A percentile compares a stretch with the other conserved stretches of the same genome.
These are phyloP conservation scores for Ladona fulva DNA, from an alignment of 1,140 invertebrate genomes.

Conservation along the genomic window DNA sequence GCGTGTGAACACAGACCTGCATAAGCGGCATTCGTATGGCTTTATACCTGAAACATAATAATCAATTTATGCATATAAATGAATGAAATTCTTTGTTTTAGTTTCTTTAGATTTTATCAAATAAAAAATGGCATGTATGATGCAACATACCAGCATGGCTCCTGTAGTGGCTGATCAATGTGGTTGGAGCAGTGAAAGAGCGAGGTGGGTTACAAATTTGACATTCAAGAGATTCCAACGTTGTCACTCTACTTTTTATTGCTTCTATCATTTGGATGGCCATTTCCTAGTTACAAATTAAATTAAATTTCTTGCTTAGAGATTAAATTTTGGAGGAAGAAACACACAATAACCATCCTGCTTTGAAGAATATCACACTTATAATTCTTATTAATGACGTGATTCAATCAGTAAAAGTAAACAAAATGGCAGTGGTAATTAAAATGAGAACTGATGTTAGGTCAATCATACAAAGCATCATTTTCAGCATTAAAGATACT, in stretches of 20 bases:
- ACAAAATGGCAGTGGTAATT: too few relatives aligned
- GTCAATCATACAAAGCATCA: too few relatives aligned
- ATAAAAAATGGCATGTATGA: background rate
- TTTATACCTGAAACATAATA: constrained; percentile 44
- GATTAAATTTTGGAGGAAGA: too few relatives aligned
- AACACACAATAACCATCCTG: too few relatives aligned
- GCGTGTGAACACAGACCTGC: constrained; percentile 52
- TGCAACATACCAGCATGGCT: constrained; percentile 48
- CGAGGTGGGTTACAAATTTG: constrained; percentile 52
- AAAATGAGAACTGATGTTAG: too few relatives aligned
- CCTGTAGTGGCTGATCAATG: constrained; percentile 54
- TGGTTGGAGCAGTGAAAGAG: constrained; percentile 54
- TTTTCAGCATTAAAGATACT: too few relatives aligned
- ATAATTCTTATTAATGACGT: too few relatives aligned
- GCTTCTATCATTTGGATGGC: constrained; percentile 40
- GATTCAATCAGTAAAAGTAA: too few relatives aligned
- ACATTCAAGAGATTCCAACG: constrained; percentile 42
- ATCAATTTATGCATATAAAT: too few relatives aligned
- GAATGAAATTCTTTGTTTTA: too few relatives aligned
- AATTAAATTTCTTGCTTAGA: background rate
- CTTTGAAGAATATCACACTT: too few relatives aligned
- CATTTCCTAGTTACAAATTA: constrained; percentile 31
- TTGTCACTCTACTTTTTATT: constrained; percentile 37
- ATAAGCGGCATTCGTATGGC: constrained; percentile 53
- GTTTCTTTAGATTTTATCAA: too few relatives aligned